These are phyloP conservation scores for Brachionus sp. DNA, from an alignment of 1,140 invertebrate genomes.

Conservation along the genomic window DNA sequence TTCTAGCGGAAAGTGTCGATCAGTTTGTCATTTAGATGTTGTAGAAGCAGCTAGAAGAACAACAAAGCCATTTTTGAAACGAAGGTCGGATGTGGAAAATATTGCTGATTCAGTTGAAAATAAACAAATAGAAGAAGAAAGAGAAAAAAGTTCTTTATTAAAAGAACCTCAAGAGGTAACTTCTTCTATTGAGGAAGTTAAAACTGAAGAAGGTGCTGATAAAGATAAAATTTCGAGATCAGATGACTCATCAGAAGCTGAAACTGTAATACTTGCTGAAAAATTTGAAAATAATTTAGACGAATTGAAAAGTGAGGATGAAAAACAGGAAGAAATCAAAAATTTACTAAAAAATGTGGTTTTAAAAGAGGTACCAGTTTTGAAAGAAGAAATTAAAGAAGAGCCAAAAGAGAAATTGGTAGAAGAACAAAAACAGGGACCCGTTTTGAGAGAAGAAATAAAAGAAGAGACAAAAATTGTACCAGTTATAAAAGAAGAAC, in stretches of 20 bases:
- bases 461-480: no score
- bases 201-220: background rate
- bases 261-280: background rate
- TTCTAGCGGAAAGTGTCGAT: background rate
- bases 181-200: background rate
- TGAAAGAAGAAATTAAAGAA: background rate
- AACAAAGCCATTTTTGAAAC: background rate
- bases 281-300: background rate
- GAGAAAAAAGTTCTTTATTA: constrained; percentile 11
- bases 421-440: no score
- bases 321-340: background rate
- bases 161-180: background rate
- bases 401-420: no score
- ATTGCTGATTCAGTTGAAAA: background rate
- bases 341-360: no score
- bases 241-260: constrained; percentile 7
- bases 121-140: background rate
- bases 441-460: no score
- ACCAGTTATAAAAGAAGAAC: background rate
- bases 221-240: background rate
- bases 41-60: background rate
- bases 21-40: constrained; percentile 44
- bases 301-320: background rate
- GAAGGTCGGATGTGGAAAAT: constrained; percentile 11
- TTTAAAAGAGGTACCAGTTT: no score